Evolutionary conservation across 2,888 invertebrate species (phyloP).

Genomic region (Acronicta leporina): DNA sequence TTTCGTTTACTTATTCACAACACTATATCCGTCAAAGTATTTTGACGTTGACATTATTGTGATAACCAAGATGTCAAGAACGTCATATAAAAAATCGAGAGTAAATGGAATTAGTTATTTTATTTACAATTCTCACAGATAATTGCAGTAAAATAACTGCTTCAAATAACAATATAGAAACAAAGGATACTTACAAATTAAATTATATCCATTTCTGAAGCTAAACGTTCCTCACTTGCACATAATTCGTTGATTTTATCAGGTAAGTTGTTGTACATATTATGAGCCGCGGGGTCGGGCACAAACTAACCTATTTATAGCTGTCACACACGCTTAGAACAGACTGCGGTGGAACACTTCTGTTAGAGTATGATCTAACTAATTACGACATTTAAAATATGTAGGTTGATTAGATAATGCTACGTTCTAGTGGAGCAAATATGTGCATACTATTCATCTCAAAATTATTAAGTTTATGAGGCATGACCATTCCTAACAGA

Average conservation of each 20-base stretch:
- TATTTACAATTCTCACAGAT: constrained; percentile 8
- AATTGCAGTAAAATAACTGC: background rate
- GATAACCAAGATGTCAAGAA: constrained; percentile 1
- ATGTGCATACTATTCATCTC: constrained; percentile 1
- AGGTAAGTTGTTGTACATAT: constrained; percentile 46
- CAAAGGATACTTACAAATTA: constrained; percentile 44
- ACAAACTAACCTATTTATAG: constrained; percentile 79
- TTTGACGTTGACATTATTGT: constrained; percentile 13
- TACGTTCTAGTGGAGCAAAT: constrained; percentile 27
- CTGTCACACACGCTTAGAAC: constrained; percentile 65
- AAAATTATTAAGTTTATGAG: background rate
- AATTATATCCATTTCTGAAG: constrained; percentile 46
- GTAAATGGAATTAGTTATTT: constrained; percentile 20
- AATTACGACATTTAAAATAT: constrained; percentile 28
- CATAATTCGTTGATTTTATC: constrained; percentile 57
- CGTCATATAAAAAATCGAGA: constrained; percentile 7
- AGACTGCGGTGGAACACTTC: constrained; percentile 41
- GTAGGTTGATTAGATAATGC: constrained; percentile 33
- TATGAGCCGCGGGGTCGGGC: constrained; percentile 42
- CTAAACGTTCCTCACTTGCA: constrained; percentile 27
- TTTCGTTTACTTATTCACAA: constrained; percentile 3
- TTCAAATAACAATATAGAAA: background rate
- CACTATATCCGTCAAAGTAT: background rate
- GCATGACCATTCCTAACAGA: background rate
- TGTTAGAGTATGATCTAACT: constrained; percentile 32